A percentile compares a stretch with the other conserved stretches of the same genome.
Conservation (phyloP, 1,140 invertebrate species). For the Tetragonula clypearis region DNA sequence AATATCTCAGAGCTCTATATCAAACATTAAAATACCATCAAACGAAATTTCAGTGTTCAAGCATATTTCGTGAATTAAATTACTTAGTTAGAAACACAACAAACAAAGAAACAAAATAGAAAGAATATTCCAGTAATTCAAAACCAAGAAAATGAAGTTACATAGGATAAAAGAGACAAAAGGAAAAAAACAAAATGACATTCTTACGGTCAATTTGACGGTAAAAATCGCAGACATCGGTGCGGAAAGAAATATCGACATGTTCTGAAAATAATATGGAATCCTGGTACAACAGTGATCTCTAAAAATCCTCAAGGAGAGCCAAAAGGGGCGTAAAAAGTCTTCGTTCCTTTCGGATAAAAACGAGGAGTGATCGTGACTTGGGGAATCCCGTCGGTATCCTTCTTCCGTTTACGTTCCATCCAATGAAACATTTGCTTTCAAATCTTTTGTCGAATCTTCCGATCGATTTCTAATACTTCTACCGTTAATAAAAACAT, state of each 20-base stretch:
- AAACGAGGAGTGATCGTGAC: slow-evolving; percentile 7
- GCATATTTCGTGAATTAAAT: too few species aligned
- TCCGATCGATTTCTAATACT: background rate
- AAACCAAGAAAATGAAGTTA: too few species aligned
- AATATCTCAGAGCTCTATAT: too few species aligned
- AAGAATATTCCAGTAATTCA: too few species aligned
- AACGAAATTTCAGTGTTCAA: too few species aligned
- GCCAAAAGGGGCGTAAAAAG: background rate
- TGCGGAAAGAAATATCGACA: background rate
- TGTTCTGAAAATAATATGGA: slow-evolving; percentile 14
- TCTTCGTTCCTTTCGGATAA: background rate
- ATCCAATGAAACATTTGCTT: slow-evolving; percentile 7
- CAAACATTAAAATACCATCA: too few species aligned
- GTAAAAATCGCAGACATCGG: slow-evolving; percentile 1
- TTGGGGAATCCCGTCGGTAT: background rate
- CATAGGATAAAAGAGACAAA: too few species aligned
- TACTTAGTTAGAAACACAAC: too few species aligned
- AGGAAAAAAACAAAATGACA: background rate
- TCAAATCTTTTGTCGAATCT: background rate
- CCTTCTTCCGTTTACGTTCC: background rate
- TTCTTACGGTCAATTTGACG: too few species aligned
- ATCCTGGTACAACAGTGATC: background rate
- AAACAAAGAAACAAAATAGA: too few species aligned
- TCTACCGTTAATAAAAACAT: background rate
- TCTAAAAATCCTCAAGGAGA: background rate